Base-by-base conservation (phyloP, 2,888 invertebrate genomes). In the Ctena decussata region DNA sequence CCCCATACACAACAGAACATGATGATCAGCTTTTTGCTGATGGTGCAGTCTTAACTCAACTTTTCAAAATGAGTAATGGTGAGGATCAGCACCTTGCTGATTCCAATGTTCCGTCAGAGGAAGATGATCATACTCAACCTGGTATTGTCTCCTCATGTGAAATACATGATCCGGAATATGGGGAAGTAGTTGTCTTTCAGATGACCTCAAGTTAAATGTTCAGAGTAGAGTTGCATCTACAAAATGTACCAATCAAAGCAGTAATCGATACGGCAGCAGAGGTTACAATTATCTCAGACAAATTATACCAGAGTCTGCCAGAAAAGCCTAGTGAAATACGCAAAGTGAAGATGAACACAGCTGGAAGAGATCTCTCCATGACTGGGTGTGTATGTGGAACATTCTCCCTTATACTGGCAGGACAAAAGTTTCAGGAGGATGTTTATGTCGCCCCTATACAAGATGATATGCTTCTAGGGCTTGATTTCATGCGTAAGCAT, bases 381-480 rank as follows among this genome's bases (percentile, higher is more conserved):
- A 24, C 70, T 8, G 57, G 75, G 0, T 70, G 77, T n/a, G 69
- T 83, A 11, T 44, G 65, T 1, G 72, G 76, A 15, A 77, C 86
- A 44, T 27, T 75, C 1, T 35, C 35, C 32, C 24, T 85, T 18
- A 35, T 24, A 30, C 24, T 85, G 24, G 85, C 82, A 27, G 41
- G 37, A 12, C 53, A 37, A 30, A 41, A 24, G 18, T 89, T 72
- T 49, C 12, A 65, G 8, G 76, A 75, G n/a, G 53, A 76, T 27
- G 72, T 83, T 8, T 83, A 83, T 81, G 89, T 89, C 21, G 84
- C 84, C 2, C 89, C 83, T 18, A 88, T 86, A 12, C 69, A 73
- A 8, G 86, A 87, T 81, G 85, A 89, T 12, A 82, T 89, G 84
- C 35, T 86, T 27, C 44, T 82, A 21, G 86, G 86, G 11, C 37